Conservation (phyloP, 1,140 invertebrate species). For the Ladona fulva region DNA sequence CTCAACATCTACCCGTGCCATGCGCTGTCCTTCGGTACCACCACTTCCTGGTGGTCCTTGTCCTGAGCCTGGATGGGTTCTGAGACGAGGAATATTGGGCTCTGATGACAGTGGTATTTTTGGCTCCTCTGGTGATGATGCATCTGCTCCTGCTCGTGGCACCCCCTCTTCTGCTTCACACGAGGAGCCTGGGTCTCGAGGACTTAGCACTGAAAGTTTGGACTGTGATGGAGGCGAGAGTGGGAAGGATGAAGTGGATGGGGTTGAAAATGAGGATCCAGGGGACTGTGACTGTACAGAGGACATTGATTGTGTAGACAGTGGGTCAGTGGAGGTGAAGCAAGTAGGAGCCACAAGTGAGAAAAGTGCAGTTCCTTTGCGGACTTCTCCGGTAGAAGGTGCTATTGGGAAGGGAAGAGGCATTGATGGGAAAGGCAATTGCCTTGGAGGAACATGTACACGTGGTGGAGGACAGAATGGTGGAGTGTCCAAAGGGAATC, state of each 20-base stretch:
- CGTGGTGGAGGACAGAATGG: background rate
- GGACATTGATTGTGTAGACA: slow-evolving; percentile 6
- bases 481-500: background rate
- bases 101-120: slow-evolving; percentile 82
- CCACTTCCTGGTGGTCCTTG: background rate
- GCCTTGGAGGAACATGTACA: background rate
- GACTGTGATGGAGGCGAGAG: slow-evolving; percentile 48
- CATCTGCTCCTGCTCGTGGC: slow-evolving; percentile 1
- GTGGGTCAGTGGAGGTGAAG: background rate
- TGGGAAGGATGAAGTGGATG: slow-evolving; percentile 31
- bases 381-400: background rate
- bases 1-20: slow-evolving; percentile 12
- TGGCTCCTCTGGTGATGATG: slow-evolving; percentile 37
- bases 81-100: slow-evolving; percentile 40
- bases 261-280: slow-evolving; percentile 27
- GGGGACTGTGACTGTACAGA: slow-evolving; percentile 24
- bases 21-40: background rate
- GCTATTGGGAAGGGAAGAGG: background rate
- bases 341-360: background rate
- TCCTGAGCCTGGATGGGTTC: background rate
- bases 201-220: slow-evolving; percentile 51
- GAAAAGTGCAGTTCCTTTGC: background rate
- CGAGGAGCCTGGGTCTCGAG: background rate
- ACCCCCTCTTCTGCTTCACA: slow-evolving; percentile 11
- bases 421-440: background rate